Evolutionary conservation across 2,113 vertebrate species (phyloP).

Genomic region (Sardina pilchardus): DNA sequence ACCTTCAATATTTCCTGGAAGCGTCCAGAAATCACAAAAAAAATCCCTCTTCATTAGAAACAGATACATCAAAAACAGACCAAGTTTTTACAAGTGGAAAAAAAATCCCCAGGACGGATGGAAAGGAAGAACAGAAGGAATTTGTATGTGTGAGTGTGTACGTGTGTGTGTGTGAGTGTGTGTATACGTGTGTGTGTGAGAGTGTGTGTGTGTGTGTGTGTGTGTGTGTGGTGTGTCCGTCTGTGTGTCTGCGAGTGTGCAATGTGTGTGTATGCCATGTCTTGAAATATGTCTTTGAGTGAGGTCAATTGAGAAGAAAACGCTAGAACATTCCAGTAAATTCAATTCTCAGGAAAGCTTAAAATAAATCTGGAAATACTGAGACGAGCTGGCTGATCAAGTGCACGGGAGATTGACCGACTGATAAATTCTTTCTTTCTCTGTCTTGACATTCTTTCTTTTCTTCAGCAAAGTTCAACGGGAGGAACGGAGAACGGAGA

Average conservation of each 20-base stretch:
- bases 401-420: neutral
- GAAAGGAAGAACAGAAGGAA: neutral
- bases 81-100: neutral
- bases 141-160: neutral
- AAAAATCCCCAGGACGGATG: neutral
- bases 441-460: neutral
- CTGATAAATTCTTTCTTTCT: neutral
- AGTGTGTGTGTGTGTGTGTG: conserved; percentile 14
- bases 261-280: neutral
- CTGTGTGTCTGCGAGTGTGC: conserved; percentile 17
- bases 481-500: neutral
- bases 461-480: neutral
- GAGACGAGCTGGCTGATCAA: neutral
- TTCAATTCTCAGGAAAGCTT: neutral
- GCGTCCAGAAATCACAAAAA: neutral
- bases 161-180: neutral
- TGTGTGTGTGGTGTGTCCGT: conserved; percentile 17
- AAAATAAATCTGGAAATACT: neutral
- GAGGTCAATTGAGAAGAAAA: neutral
- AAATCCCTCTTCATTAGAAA: neutral
- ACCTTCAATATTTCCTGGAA: neutral
- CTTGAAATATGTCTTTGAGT: conserved; percentile 3
- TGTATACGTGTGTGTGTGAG: too few relatives aligned
- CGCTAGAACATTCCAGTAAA: neutral
- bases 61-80: conserved; percentile 38